phyloP scores from a whole-genome alignment of 1,140 invertebrate species.

The Leptestheria dahalacensis region DNA sequence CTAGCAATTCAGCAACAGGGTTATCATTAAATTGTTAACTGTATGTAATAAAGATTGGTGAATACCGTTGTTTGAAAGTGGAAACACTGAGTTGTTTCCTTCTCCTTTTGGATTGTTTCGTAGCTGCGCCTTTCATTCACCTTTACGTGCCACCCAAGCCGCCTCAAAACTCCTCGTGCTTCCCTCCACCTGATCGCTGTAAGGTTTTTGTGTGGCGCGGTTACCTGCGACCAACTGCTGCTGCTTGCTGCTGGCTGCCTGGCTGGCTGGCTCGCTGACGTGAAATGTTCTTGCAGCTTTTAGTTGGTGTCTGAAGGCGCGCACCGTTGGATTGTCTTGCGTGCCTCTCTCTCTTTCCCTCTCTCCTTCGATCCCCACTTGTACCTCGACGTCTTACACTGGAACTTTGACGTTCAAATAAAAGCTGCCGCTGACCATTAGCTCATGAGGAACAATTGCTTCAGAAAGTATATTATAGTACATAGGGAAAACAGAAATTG shows the following conservation, averaged over 20 bases:
- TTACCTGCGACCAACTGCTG: background rate
- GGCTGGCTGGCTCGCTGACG: background rate
- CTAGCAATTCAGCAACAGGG: too few species aligned
- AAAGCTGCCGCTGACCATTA: too few species aligned
- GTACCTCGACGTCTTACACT: too few species aligned
- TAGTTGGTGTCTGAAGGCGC: background rate
- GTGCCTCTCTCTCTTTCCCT: background rate
- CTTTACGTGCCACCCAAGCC: too few species aligned
- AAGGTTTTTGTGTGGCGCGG: background rate
- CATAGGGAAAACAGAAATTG: background rate
- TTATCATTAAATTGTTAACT: too few species aligned
- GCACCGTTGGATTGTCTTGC: background rate
- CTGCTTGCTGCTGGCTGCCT: background rate
- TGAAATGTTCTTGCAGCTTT: background rate
- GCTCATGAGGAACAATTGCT: conserved; percentile 4
- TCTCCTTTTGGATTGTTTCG: too few species aligned
- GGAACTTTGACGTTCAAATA: too few species aligned
- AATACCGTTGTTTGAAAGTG: background rate
- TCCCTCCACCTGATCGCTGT: too few species aligned
- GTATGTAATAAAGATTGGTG: too few species aligned
- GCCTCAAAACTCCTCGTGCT: too few species aligned
- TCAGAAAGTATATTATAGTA: background rate
- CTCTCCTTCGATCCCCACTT: background rate
- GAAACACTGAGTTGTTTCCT: background rate
- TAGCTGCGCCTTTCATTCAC: too few species aligned